Percentiles rank a stretch among this genome's conserved stretches.
These are phyloP conservation scores for Aphis gossypii DNA, from an alignment of 1,140 invertebrate species.

Conservation along the genomic window DNA sequence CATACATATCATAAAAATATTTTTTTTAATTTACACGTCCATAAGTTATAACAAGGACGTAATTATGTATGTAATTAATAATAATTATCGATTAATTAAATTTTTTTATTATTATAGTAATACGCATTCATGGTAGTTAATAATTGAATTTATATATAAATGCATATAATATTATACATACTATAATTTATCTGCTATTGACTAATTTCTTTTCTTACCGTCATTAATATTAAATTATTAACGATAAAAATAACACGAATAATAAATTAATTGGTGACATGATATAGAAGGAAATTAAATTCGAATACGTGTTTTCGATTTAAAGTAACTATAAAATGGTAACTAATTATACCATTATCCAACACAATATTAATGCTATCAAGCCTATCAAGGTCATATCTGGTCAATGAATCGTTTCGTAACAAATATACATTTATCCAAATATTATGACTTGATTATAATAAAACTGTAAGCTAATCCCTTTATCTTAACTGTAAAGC, in stretches of 20 bases:
- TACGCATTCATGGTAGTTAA: background rate
- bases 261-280: slow-evolving; percentile 18
- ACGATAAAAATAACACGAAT: background rate
- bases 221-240: slow-evolving; percentile 13
- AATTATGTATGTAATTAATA: background rate
- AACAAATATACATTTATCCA: background rate
- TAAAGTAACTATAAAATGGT: background rate
- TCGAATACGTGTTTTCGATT: slow-evolving; percentile 5
- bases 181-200: slow-evolving; percentile 3
- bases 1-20: background rate
- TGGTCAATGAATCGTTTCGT: background rate
- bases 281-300: slow-evolving; percentile 5
- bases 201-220: slow-evolving; percentile 4
- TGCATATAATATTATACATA: background rate
- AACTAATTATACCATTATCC: slow-evolving; percentile 13
- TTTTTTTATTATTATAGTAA: background rate
- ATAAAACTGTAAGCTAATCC: background rate
- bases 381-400: background rate
- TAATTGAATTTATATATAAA: background rate
- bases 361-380: background rate
- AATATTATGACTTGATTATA: background rate
- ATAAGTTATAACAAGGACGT: background rate
- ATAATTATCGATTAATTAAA: background rate
- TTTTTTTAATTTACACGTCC: background rate
- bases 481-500: background rate